Conservation (phyloP, 2,113 vertebrate genomes). For the Grammomys dolichurus region DNA sequence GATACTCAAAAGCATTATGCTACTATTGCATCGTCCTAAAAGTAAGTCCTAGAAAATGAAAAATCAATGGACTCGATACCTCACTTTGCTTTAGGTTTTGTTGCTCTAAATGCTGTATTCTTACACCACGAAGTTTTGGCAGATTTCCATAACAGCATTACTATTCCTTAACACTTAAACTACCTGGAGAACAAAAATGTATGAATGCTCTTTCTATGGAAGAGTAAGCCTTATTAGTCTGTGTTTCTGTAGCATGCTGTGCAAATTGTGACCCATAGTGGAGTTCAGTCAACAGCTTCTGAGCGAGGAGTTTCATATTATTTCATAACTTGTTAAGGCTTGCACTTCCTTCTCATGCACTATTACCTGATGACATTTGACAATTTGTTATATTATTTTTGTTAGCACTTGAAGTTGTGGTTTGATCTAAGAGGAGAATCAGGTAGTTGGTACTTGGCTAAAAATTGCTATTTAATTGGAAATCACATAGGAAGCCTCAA, state of each 20-base stretch:
- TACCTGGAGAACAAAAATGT: neutral
- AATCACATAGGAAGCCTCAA: neutral
- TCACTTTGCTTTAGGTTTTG: slow-evolving; percentile 8
- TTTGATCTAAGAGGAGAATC: neutral
- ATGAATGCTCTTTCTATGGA: neutral
- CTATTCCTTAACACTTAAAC: neutral
- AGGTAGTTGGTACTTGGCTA: neutral
- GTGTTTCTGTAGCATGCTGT: neutral
- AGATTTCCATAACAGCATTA: neutral
- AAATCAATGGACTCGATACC: neutral
- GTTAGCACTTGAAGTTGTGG: neutral
- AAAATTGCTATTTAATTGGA: neutral
- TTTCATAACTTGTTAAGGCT: neutral
- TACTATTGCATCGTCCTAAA: neutral
- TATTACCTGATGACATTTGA: neutral
- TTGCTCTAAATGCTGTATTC: neutral
- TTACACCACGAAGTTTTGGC: neutral
- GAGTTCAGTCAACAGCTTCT: neutral
- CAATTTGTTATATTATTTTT: slow-evolving; percentile 5
- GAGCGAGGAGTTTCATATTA: neutral
- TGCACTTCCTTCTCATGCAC: neutral
- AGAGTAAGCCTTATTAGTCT: neutral
- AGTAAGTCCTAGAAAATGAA: neutral
- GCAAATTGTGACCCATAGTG: neutral
- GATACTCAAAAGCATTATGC: neutral